Conservation (phyloP, 2,797 vertebrate genomes). For the Lates japonicus region DNA sequence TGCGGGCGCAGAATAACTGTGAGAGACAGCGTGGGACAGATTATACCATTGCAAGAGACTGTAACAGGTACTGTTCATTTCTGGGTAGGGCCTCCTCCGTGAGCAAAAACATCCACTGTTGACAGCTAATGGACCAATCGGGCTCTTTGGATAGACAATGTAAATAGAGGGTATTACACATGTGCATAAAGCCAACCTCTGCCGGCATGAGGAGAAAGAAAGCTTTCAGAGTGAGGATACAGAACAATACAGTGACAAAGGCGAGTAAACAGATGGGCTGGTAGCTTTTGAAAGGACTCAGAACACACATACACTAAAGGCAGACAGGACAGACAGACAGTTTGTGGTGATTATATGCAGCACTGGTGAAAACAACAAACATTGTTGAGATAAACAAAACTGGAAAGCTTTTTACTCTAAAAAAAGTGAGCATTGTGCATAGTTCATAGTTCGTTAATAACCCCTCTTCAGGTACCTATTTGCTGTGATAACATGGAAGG, state of each 20-base stretch:
- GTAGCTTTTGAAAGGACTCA: slow-evolving; percentile 78
- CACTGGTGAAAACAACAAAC: slow-evolving; percentile 84
- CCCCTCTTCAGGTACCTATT: slow-evolving; percentile 81
- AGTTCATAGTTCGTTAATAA: slow-evolving; percentile 87
- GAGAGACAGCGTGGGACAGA: slow-evolving; percentile 61
- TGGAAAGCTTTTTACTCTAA: slow-evolving; percentile 85
- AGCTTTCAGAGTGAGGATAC: slow-evolving; percentile 72
- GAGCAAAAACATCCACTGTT: slow-evolving; percentile 58
- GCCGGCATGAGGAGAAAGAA: slow-evolving; percentile 65
- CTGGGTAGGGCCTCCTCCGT: slow-evolving; percentile 51
- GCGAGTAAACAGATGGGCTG: slow-evolving; percentile 64
- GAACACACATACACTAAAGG: slow-evolving; percentile 81
- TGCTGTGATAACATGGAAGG: slow-evolving; percentile 87
- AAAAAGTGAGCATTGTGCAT: slow-evolving; percentile 91
- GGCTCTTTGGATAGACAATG: slow-evolving; percentile 77
- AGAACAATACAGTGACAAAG: slow-evolving; percentile 74
- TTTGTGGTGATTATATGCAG: slow-evolving; percentile 81
- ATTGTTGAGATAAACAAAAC: slow-evolving; percentile 75
- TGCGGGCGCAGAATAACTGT: slow-evolving; percentile 64
- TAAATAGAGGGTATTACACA: slow-evolving; percentile 68
- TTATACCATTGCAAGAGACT: slow-evolving; percentile 61
- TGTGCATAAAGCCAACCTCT: slow-evolving; percentile 79
- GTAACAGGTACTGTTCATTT: slow-evolving; percentile 60
- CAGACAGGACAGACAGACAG: slow-evolving; percentile 76
- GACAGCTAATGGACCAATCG: slow-evolving; percentile 63